Percentiles rank a stretch among this genome's conserved stretches.
phyloP scores from a whole-genome alignment of 2,888 invertebrate species.

The Minunthozetes semirufus region DNA sequence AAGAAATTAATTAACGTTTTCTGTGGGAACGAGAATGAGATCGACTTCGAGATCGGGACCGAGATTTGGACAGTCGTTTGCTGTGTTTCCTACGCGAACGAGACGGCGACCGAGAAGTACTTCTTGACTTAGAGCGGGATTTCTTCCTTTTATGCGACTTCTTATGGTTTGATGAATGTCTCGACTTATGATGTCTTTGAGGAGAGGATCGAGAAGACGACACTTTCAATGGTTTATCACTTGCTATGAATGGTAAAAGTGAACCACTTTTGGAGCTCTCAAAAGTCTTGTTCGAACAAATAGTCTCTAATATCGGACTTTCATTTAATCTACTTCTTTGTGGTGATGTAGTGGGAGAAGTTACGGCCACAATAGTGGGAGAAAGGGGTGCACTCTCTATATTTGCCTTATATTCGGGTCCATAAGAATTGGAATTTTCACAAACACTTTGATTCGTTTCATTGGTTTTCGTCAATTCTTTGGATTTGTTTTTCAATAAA shows the following conservation, averaged over 20 bases:
- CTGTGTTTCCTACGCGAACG: neutral
- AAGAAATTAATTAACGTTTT: neutral
- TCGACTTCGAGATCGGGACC: conserved; percentile 22
- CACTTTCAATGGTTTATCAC: conserved; percentile 18
- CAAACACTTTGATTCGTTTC: neutral
- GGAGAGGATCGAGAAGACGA: neutral
- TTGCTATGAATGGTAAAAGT: conserved; percentile 23
- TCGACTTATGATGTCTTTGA: conserved; percentile 1
- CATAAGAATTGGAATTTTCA: neutral
- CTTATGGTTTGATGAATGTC: neutral
- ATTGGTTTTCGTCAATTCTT: conserved; percentile 27
- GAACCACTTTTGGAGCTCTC: neutral
- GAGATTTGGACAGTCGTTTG: conserved; percentile 10
- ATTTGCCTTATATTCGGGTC: conserved; percentile 8
- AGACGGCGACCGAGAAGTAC: neutral
- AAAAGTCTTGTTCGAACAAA: neutral
- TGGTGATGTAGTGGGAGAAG: neutral
- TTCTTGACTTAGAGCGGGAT: neutral
- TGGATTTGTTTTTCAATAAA: conserved; percentile 50
- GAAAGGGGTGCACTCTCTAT: conserved; percentile 25
- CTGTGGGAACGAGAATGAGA: conserved; percentile 18
- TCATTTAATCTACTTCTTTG: neutral
- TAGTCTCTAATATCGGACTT: neutral
- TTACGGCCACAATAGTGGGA: conserved; percentile 24
- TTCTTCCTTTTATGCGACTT: conserved; percentile 17